Evolutionary conservation across 2,797 vertebrate genomes (phyloP).

Genomic region (Spondyliosoma cantharus): DNA sequence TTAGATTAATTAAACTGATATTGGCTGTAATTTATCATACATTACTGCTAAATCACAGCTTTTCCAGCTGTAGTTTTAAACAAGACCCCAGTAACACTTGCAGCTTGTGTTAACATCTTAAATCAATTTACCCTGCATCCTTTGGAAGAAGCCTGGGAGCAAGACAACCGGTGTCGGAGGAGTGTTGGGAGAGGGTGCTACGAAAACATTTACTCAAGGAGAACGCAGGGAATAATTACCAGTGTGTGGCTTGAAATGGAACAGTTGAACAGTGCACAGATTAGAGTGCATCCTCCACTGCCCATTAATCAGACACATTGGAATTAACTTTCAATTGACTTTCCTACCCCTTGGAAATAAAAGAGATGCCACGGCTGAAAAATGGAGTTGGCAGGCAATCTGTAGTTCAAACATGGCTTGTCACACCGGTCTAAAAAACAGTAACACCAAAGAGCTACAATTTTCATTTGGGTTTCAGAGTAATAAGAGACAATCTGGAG

Average conservation of each 20-base stretch:
- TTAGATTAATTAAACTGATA: neutral
- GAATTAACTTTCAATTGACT: conserved; percentile 88
- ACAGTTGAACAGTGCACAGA: conserved; percentile 77
- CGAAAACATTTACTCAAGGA: conserved; percentile 75
- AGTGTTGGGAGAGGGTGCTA: conserved; percentile 58
- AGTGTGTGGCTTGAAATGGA: conserved; percentile 72
- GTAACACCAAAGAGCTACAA: conserved; percentile 35
- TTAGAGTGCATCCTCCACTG: conserved; percentile 79
- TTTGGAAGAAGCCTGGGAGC: conserved; percentile 59
- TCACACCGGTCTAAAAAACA: conserved; percentile 20
- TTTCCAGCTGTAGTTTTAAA: neutral
- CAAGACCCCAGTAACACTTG: neutral
- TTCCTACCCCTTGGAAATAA: conserved; percentile 76
- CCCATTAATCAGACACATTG: conserved; percentile 85
- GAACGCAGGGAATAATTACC: conserved; percentile 76
- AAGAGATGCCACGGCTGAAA: conserved; percentile 75
- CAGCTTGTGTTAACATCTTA: conserved; percentile 7
- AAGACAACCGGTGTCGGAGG: conserved; percentile 61
- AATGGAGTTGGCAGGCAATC: conserved; percentile 69
- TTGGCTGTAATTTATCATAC: neutral
- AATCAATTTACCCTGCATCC: neutral
- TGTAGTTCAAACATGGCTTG: conserved; percentile 68
- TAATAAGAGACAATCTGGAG: conserved; percentile 27
- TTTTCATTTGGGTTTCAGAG: conserved; percentile 54
- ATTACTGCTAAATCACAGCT: neutral